Conservation (phyloP, 2,797 vertebrate genomes). For the Coregonus suidteri region DNA sequence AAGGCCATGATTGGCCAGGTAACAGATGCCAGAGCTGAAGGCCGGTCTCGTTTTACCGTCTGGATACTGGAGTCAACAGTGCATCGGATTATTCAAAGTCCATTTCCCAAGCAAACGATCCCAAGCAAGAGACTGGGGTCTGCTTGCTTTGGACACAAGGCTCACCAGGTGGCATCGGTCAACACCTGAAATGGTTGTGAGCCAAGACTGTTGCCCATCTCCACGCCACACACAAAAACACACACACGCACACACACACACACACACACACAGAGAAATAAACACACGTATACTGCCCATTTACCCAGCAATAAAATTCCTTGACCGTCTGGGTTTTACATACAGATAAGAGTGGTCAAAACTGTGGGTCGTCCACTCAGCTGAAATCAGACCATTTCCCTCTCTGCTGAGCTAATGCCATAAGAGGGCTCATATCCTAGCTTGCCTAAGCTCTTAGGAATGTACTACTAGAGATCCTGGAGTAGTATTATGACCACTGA, state of each 20-base stretch:
- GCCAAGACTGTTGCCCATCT: background rate
- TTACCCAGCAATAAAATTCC: slow-evolving; percentile 4
- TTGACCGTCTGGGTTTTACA: slow-evolving; percentile 27
- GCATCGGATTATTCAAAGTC: slow-evolving; percentile 57
- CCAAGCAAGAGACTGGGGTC: slow-evolving; percentile 38
- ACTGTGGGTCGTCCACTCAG: slow-evolving; percentile 23
- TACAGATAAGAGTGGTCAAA: slow-evolving; percentile 35
- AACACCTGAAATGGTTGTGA: background rate
- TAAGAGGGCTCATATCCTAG: slow-evolving; percentile 50
- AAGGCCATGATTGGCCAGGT: slow-evolving; percentile 37
- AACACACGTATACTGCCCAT: background rate
- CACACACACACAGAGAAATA: background rate
- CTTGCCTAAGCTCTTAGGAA: slow-evolving; percentile 41
- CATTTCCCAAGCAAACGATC: slow-evolving; percentile 56
- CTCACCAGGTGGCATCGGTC: slow-evolving; percentile 29
- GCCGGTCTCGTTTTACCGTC: slow-evolving; percentile 48
- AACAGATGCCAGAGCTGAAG: slow-evolving; percentile 46
- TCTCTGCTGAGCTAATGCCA: slow-evolving; percentile 41
- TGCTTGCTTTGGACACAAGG: slow-evolving; percentile 49
- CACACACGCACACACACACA: background rate
- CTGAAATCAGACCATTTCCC: slow-evolving; percentile 46
- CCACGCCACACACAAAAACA: background rate
- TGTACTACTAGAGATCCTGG: slow-evolving; percentile 28
- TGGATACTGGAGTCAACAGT: slow-evolving; percentile 40
- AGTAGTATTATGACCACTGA: background rate